These are phyloP conservation scores for Tinea trinotella DNA, from an alignment of 2,888 invertebrate species.

Conservation along the genomic window DNA sequence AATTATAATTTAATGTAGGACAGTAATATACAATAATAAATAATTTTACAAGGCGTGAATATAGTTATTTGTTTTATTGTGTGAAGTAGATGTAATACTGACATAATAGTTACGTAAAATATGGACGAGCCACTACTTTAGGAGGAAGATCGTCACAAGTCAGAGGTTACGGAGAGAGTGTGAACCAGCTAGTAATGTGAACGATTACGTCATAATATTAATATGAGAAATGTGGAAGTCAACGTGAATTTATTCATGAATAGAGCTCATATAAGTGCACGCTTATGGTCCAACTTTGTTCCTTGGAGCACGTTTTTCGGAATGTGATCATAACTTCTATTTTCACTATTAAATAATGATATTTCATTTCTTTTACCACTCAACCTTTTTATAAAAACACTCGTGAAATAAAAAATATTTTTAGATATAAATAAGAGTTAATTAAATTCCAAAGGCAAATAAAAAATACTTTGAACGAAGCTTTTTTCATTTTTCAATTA, in stretches of 20 bases:
- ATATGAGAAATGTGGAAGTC: conserved; percentile 9
- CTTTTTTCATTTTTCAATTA: conserved; percentile 12
- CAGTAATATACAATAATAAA: too few relatives aligned
- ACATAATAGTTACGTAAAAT: conserved; percentile 12
- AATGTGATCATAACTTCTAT: background rate
- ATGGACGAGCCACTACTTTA: conserved; percentile 1
- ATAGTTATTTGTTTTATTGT: background rate
- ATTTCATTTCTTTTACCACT: too few relatives aligned
- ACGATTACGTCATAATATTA: conserved; percentile 4
- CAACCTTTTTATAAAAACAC: too few relatives aligned
- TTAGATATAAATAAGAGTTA: background rate
- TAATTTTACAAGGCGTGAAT: conserved; percentile 1
- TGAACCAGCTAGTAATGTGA: conserved; percentile 2
- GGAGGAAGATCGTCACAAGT: conserved; percentile 12
- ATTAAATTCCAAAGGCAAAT: background rate
- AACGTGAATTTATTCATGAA: background rate
- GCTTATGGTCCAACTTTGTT: background rate
- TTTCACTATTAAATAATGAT: too few relatives aligned
- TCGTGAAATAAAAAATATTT: too few relatives aligned
- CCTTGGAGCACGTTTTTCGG: background rate
- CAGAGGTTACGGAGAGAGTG: conserved; percentile 22
- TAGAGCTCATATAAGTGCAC: background rate
- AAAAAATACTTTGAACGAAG: background rate
- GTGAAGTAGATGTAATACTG: background rate
- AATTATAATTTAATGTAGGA: too few relatives aligned